Percentiles rank a stretch among this genome's conserved stretches.
Conservation (phyloP, 2,888 invertebrate species). For the Eristalis pertinax region DNA sequence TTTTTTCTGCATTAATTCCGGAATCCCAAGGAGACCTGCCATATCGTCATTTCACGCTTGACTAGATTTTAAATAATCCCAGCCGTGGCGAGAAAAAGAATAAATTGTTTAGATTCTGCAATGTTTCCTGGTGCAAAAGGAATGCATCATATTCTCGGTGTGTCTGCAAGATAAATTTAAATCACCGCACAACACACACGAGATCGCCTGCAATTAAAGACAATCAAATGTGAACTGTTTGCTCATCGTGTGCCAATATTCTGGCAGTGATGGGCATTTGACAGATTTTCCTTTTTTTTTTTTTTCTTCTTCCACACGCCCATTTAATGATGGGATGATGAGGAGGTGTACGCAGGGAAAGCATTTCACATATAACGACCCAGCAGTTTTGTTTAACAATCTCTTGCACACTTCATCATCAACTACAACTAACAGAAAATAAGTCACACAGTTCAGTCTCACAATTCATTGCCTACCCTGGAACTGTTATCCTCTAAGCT, state of each 20-base stretch:
- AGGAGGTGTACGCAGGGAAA: neutral
- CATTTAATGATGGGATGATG: too few relatives aligned
- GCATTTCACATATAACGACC: neutral
- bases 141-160: neutral
- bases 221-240: neutral
- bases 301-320: too few relatives aligned
- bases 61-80: neutral
- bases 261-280: neutral
- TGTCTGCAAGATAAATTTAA: neutral
- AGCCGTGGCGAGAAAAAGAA: neutral
- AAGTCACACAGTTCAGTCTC: slow-evolving; percentile 28
- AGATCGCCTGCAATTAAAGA: neutral
- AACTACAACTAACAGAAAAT: slow-evolving; percentile 6
- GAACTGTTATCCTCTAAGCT: slow-evolving; percentile 76
- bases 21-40: neutral
- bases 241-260: neutral
- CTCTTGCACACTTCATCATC: neutral
- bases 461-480: slow-evolving; percentile 77
- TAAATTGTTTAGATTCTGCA: neutral
- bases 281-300: neutral
- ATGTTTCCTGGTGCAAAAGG: neutral
- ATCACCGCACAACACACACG: neutral
- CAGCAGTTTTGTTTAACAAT: neutral
- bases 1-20: neutral
- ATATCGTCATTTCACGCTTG: neutral